Evolutionary conservation across 64 coral and sea anemone genomes (phyloP).

Genomic region (Hydrozoanthus tunicans): DNA sequence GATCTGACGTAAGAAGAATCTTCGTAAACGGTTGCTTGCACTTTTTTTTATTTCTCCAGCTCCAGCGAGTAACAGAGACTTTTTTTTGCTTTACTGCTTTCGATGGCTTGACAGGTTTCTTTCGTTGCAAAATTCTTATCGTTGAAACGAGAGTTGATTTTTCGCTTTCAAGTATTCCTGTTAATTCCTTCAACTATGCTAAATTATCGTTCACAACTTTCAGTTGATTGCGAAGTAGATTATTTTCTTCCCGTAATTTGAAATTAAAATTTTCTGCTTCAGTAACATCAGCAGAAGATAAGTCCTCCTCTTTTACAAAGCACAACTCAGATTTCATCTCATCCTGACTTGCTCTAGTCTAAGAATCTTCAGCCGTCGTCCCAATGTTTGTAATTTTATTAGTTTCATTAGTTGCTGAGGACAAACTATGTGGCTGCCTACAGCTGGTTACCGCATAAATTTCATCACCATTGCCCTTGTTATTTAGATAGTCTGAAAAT

Average conservation of each 20-base stretch:
- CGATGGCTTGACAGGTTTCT: constrained; percentile 20
- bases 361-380: constrained; percentile 13
- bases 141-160: constrained; percentile 60
- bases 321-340: background rate
- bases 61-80: background rate
- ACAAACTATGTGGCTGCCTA: constrained; percentile 16
- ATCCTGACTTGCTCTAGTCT: constrained; percentile 38
- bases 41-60: too few species aligned
- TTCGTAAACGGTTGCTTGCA: too few species aligned
- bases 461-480: constrained; percentile 17
- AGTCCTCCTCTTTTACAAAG: background rate
- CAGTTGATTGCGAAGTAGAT: constrained; percentile 43
- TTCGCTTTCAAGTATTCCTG: constrained; percentile 41
- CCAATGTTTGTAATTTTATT: background rate
- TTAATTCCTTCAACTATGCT: constrained; percentile 19
- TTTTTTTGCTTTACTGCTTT: constrained; percentile 36
- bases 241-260: constrained; percentile 46
- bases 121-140: constrained; percentile 32
- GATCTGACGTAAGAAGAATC: too few species aligned
- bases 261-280: constrained; percentile 29
- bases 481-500: constrained; percentile 35
- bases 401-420: constrained; percentile 23
- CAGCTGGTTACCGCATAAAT: background rate
- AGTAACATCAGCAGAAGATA: background rate
- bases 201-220: constrained; percentile 28